Evolutionary conservation across 2,888 invertebrate genomes (phyloP), one percentile per base, ranked within the genome.

Genomic region (Macrophya alboannulata): DNA sequence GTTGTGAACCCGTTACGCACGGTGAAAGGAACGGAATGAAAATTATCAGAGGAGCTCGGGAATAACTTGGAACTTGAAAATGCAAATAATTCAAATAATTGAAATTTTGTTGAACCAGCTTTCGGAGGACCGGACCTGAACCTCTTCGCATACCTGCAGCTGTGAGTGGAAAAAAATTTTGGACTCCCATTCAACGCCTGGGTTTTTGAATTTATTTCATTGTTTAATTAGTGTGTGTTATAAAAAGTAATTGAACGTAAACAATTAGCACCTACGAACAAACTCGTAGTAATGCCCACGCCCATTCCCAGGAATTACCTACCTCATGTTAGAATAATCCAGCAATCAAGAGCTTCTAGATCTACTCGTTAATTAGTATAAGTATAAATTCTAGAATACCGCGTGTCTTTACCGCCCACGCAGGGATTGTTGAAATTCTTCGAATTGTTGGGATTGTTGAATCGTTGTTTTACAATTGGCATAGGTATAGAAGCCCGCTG

Each of bases 1-100:
- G 77, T 77, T 77, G 1, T 17, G 48, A 51, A 55, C 55, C 77
- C 77, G 77, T 55, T 55, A 77, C 51, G 31, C 55, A 77, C 51
- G 55, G 74, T 74, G 77, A 55, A 77, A 77, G 51, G 77, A 77
- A 77, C 48, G 77, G 77, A 77, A 55, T 77, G 55, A 77, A 77
- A 77, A 77, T 77, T 10, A 37, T 37, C n/a, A 37, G 51, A 48
- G 51, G 17, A 51, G 15, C 55, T 40, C 6, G 55, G 55, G 55
- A 77, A 51, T 77, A 37, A 37, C 4, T n/a, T 37, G 76, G 21
- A 37, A 77, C 77, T 77, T 25, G 76, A 31, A 21, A 48, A 76
- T 25, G 77, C 9, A 31, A 25, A 51, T 37, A 31, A 77, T 77
- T 55, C 17, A 17, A 37, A 21, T 25, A 51, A 71, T 1, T 0